These are phyloP conservation scores for Lepilemur ruficaudatus DNA, from an alignment of 2,797 vertebrate genomes.

Conservation along the genomic window DNA sequence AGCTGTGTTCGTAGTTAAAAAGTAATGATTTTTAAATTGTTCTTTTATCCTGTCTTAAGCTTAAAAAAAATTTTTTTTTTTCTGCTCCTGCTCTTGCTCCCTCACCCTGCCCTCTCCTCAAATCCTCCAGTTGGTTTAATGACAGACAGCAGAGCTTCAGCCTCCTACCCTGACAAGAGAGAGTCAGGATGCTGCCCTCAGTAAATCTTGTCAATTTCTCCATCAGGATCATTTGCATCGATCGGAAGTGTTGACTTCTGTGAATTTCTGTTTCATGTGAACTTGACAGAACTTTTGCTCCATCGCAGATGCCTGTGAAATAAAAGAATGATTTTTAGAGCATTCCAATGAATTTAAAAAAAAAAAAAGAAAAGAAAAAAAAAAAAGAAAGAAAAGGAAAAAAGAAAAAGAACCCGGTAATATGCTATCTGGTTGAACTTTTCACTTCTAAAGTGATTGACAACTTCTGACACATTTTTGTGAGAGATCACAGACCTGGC, in stretches of 20 bases:
- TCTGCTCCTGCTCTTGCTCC: background rate
- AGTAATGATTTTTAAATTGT: constrained; percentile 69
- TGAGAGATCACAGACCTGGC: constrained; percentile 71
- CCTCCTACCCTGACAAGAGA: constrained; percentile 5
- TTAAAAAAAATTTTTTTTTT: background rate
- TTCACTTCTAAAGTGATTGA: constrained; percentile 81
- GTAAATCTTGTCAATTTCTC: constrained; percentile 43
- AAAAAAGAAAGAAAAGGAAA: background rate
- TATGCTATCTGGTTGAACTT: constrained; percentile 73
- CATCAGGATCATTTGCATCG: constrained; percentile 27
- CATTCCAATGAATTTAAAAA: background rate
- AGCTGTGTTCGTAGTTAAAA: constrained; percentile 73
- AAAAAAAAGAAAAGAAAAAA: background rate
- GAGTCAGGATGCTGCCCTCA: background rate
- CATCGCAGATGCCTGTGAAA: constrained; percentile 41
- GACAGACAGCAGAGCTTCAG: constrained; percentile 60
- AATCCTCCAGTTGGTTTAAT: constrained; percentile 68
- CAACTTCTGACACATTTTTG: constrained; percentile 76
- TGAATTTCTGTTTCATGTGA: constrained; percentile 50
- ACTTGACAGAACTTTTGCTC: constrained; percentile 50
- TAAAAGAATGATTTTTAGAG: constrained; percentile 60
- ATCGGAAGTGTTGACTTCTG: constrained; percentile 68
- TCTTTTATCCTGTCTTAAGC: constrained; percentile 65
- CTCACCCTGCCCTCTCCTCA: background rate
- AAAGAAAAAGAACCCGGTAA: constrained; percentile 13